Evolutionary conservation across 2,888 invertebrate species (phyloP).

Genomic region (Drosophila kuntzei): DNA sequence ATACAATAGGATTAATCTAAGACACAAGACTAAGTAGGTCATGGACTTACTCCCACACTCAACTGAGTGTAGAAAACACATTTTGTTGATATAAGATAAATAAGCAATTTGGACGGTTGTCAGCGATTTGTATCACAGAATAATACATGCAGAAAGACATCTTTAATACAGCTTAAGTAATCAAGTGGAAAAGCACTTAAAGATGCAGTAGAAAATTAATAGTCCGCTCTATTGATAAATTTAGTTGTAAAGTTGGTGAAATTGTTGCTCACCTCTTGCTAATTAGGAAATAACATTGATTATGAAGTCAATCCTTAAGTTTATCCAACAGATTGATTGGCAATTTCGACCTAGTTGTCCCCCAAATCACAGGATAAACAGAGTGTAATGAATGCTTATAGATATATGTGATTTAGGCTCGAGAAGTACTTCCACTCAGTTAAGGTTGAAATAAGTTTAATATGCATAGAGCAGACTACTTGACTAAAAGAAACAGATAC

Average conservation of each 20-base stretch:
- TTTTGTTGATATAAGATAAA: conserved; percentile 8
- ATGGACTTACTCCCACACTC: conserved; percentile 4
- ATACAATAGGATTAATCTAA: conserved; percentile 20
- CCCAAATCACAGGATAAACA: no score
- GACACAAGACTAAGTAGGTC: conserved; percentile 13
- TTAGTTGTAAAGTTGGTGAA: neutral
- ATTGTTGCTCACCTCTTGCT: neutral
- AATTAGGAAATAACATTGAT: neutral
- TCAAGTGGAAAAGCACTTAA: neutral
- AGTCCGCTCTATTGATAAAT: neutral
- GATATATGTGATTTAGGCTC: no score
- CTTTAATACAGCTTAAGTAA: conserved; percentile 6
- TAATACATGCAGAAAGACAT: conserved; percentile 8
- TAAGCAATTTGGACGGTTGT: conserved; percentile 21
- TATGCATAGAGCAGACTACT: neutral
- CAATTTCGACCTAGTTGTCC: no score
- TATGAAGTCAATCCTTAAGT: neutral
- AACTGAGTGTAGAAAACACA: conserved; percentile 1
- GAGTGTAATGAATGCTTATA: no score
- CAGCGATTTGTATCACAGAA: conserved; percentile 13
- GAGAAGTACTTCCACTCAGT: no score
- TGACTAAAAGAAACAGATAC: neutral
- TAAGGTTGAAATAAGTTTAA: neutral
- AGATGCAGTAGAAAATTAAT: neutral
- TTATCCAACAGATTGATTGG: neutral